Evolutionary conservation across 2,797 vertebrate species (phyloP), one percentile per base, ranked within the genome.

Genomic region (Manis pentadactyla): DNA sequence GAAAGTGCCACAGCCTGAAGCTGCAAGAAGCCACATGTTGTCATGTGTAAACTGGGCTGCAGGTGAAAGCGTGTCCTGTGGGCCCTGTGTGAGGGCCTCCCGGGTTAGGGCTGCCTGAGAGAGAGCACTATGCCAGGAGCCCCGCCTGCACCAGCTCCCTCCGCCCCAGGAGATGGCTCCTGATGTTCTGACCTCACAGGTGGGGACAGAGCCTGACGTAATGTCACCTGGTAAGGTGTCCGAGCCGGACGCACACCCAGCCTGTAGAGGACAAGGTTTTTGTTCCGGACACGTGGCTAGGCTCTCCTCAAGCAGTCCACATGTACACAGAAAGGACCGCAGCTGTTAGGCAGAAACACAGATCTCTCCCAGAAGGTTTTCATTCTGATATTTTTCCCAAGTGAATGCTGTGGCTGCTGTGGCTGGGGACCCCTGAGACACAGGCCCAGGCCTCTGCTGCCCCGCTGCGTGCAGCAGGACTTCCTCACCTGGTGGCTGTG

Each of bases 21-120:
- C 31, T 0, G 0, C 15, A 21, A 51, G 53, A 46, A n/a, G 23
- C 0, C 0, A 0, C 0, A 0, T 34, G 15, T 7, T 63, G 34
- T 11, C 23, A 2, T 13, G 7, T 23, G 37, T 11, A 53, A 59
- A 1, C 8, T 4, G 17, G 8, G 29, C 61, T 12, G 3, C n/a
- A 51, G n/a, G 59, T 37, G 61, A 57, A 39, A 79, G 55, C 46
- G 29, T 15, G 15, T 31, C n/a, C 77, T 27, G 5, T 29, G 25
- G 46, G 46, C 46, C 46, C 46, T 46, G 46, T 2, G 46, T 46
- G 46, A 46, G 46, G 46, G 12, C 46, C 46, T 12, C 46, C 46
- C 10, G 9, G 46, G 46, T 46, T 10, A 46, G 46, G 46, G 46
- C 46, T 46, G 12, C 10, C 46, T 10, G 46, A 46, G 46, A 11